phyloP scores from a whole-genome alignment of 2,888 invertebrate genomes.

The Selenia dentaria region DNA sequence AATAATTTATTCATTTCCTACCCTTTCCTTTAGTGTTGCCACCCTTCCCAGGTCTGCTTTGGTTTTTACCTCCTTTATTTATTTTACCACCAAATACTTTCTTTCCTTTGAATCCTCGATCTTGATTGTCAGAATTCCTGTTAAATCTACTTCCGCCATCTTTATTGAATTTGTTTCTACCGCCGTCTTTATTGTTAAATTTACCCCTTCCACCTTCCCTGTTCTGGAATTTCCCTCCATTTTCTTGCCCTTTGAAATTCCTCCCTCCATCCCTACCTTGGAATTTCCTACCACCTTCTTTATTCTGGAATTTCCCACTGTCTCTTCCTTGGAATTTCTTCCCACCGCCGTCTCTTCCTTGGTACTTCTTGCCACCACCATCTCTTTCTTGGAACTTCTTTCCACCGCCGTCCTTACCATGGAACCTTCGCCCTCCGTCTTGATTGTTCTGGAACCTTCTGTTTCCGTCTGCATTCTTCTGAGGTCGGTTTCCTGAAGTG shows the following conservation, averaged over 20 bases:
- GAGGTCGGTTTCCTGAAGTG: constrained; percentile 30
- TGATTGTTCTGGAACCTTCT: constrained; percentile 28
- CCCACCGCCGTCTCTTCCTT: constrained; percentile 30
- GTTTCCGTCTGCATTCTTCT: constrained; percentile 27
- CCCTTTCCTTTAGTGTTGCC: constrained; percentile 55
- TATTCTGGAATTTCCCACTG: constrained; percentile 42
- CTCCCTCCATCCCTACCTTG: constrained; percentile 33
- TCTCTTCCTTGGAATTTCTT: constrained; percentile 40
- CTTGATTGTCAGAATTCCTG: constrained; percentile 19
- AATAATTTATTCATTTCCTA: constrained; percentile 41
- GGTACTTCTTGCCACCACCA: constrained; percentile 34
- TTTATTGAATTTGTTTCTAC: constrained; percentile 38
- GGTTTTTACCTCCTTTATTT: constrained; percentile 54
- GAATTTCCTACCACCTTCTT: constrained; percentile 33
- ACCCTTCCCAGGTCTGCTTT: constrained; percentile 31
- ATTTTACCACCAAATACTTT: constrained; percentile 72
- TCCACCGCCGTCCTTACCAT: constrained; percentile 40
- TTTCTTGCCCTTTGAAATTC: constrained; percentile 34
- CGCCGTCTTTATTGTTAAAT: constrained; percentile 40
- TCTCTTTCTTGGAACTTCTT: constrained; percentile 38
- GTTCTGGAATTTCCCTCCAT: constrained; percentile 42
- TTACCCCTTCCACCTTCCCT: constrained; percentile 37
- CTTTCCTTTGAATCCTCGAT: constrained; percentile 44
- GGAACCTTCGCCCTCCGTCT: constrained; percentile 40
- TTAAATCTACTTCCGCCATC: constrained; percentile 31